These are phyloP conservation scores for Zelleria hepariella DNA, from an alignment of 2,888 invertebrate species.

Conservation along the genomic window DNA sequence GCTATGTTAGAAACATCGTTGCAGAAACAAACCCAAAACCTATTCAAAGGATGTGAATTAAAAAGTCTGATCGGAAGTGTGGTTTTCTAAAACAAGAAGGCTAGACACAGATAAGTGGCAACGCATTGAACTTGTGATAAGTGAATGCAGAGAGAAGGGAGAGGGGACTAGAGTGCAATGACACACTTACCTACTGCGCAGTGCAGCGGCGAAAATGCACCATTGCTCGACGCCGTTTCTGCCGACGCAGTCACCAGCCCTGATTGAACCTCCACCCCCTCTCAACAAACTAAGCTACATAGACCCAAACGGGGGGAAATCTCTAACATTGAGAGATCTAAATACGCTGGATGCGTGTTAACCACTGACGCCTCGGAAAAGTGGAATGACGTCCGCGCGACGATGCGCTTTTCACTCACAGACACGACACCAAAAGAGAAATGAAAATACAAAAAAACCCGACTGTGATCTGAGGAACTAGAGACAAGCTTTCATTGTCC, in stretches of 20 bases:
- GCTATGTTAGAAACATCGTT: too few relatives aligned
- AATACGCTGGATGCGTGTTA: slow-evolving; percentile 37
- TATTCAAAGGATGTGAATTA: neutral
- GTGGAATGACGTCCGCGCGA: slow-evolving; percentile 66
- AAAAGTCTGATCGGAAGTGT: neutral
- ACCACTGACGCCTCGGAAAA: slow-evolving; percentile 64
- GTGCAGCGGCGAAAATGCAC: slow-evolving; percentile 35
- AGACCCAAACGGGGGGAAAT: slow-evolving; percentile 18
- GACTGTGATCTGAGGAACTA: neutral
- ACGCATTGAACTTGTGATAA: slow-evolving; percentile 50
- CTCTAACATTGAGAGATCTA: slow-evolving; percentile 30
- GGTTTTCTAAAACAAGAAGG: slow-evolving; percentile 2
- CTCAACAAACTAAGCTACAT: slow-evolving; percentile 19
- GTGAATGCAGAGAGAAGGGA: slow-evolving; percentile 52
- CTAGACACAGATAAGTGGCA: slow-evolving; percentile 1
- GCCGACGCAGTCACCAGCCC: slow-evolving; percentile 41
- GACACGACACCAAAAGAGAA: slow-evolving; percentile 56
- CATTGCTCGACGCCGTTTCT: slow-evolving; percentile 37
- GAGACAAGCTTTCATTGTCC: slow-evolving; percentile 5
- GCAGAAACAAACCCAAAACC: too few relatives aligned
- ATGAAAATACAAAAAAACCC: slow-evolving; percentile 35
- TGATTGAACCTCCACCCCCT: slow-evolving; percentile 33
- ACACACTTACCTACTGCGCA: slow-evolving; percentile 67
- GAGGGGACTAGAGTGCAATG: slow-evolving; percentile 66
- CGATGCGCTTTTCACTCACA: slow-evolving; percentile 64